Evolutionary conservation across 2,888 invertebrate species (phyloP).

Genomic region (Mantis religiosa): DNA sequence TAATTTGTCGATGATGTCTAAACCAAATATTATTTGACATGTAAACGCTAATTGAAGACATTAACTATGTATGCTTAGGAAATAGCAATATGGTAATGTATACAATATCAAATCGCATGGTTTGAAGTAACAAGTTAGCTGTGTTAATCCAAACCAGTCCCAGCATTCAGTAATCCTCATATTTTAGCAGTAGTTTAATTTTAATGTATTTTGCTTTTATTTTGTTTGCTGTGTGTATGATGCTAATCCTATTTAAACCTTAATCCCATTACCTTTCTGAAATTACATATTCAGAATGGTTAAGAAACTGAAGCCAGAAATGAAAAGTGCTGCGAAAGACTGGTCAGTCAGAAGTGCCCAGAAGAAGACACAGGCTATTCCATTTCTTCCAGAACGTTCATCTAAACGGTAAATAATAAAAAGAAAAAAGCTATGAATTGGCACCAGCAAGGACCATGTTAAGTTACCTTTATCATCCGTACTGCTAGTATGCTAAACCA

Average conservation of each 20-base stretch:
- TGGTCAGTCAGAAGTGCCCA: background rate
- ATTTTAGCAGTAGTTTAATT: background rate
- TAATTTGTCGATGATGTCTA: too few species aligned
- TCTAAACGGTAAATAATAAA: background rate
- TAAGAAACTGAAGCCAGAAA: background rate
- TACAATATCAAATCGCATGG: too few species aligned
- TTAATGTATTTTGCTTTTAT: background rate
- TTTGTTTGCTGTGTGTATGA: background rate
- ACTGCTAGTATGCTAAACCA: too few species aligned
- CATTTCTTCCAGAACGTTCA: background rate
- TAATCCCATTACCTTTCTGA: background rate
- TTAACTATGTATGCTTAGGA: too few species aligned
- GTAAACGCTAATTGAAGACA: too few species aligned
- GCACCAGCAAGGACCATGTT: too few species aligned
- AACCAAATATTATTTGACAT: too few species aligned
- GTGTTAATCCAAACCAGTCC: too few species aligned
- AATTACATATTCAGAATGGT: background rate
- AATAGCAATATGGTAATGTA: too few species aligned
- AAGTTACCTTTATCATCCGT: too few species aligned
- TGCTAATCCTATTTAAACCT: background rate
- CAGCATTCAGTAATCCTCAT: background rate
- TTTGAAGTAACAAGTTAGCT: too few species aligned
- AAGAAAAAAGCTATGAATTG: background rate
- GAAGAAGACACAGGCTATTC: background rate
- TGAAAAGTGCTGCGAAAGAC: background rate